Conservation (phyloP, 2,113 vertebrate species). For the Hyperoodon ampullatus region DNA sequence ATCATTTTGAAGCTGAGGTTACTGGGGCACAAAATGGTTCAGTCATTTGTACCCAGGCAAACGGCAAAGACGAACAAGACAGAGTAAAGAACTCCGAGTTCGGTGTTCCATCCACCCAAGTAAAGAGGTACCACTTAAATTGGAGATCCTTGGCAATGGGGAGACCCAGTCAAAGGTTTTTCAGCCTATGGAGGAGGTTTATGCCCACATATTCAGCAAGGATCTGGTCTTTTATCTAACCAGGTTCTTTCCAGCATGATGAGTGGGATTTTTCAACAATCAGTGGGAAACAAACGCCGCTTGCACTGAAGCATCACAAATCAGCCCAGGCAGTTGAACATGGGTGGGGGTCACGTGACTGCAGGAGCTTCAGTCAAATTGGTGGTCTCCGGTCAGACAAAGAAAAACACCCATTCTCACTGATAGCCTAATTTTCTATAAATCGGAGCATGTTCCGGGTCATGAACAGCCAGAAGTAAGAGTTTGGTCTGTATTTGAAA, state of each 20-base stretch:
- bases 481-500: not conserved
- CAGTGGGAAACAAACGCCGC: not conserved
- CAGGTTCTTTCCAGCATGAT: not conserved
- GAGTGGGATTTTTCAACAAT: not conserved
- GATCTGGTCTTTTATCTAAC: not conserved
- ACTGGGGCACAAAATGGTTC: not conserved
- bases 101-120: not conserved
- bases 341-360: fast-evolving
- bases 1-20: not conserved
- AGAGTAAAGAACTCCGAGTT: not conserved
- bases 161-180: not conserved
- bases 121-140: not conserved
- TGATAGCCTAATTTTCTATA: not conserved
- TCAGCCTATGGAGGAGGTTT: not conserved
- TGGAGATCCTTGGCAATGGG: not conserved
- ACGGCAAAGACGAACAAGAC: not conserved
- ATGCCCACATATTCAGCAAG: not conserved
- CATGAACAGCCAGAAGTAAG: not conserved
- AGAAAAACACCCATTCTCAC: not conserved
- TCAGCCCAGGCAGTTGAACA: not conserved
- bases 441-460: not conserved
- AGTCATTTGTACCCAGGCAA: not conserved
- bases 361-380: not conserved
- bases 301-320: not conserved
- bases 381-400: not conserved